Evolutionary conservation across 2,888 invertebrate genomes (phyloP).

Genomic region (Atethmia centrago): DNA sequence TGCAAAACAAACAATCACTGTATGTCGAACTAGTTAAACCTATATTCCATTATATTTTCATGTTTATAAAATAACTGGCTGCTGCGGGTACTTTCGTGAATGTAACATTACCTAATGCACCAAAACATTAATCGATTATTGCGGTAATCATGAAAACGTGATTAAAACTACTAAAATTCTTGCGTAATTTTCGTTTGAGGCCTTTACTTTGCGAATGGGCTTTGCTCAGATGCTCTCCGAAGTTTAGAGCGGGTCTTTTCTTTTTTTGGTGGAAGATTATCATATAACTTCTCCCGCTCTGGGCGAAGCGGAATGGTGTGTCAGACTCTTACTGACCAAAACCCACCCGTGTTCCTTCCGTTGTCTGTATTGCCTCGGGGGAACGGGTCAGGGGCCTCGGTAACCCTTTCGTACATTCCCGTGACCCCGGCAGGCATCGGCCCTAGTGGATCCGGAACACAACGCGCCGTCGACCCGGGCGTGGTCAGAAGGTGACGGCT

Average conservation of each 20-base stretch:
- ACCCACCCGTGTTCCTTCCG: no score
- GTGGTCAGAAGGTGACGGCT: no score
- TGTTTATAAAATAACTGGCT: constrained; percentile 44
- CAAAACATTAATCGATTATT: constrained; percentile 9
- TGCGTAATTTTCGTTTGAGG: background rate
- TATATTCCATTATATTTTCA: constrained; percentile 39
- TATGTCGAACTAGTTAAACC: background rate
- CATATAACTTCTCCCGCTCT: no score
- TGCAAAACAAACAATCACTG: constrained; percentile 28
- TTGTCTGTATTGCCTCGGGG: no score
- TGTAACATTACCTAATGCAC: constrained; percentile 27
- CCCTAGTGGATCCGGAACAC: no score
- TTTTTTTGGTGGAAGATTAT: no score
- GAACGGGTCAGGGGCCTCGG: no score
- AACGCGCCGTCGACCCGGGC: no score
- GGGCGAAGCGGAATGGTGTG: no score
- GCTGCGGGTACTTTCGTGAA: constrained; percentile 15
- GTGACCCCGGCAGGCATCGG: no score
- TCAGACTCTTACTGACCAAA: no score
- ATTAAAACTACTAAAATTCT: background rate
- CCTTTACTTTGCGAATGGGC: background rate
- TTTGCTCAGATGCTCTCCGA: background rate
- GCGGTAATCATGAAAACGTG: constrained; percentile 4
- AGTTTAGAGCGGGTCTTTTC: background rate
- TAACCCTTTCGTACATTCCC: no score